Base-by-base conservation (phyloP, 2,888 invertebrate species). In the Psylliodes chrysocephalus region DNA sequence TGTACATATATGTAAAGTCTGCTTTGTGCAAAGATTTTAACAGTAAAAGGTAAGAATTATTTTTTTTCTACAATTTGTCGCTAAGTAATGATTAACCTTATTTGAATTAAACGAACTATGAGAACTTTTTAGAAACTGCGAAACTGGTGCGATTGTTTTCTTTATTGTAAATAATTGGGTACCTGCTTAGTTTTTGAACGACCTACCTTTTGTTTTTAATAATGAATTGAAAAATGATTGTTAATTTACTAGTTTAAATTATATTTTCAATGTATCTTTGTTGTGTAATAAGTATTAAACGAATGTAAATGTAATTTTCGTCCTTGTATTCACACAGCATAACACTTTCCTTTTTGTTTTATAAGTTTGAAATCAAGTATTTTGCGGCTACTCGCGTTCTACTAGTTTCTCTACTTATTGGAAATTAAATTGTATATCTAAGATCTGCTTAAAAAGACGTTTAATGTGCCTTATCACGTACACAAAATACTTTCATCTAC, bases 291-390 rank as follows among this genome's bases (percentile, higher is more conserved):
- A 12, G 18, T 40, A 22, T 35, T 22, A 25, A 52, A 55, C 15
- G n/a, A 35, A 28, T 42, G 15, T 55, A 42, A 54, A 61, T n/a
- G 35, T 38, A 51, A 60, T 52, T 63, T 12, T 63, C 63, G 63
- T 63, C 63, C 63, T 63, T 63, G 63, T 56, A 63, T 38, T 62
- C 55, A 56, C 12, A 12, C 30, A 56, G 56, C 56, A 53, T 46
- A 64, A 52, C 52, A 60, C 64, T 64, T 64, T 64, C 64, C 64
- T 56, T 64, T 64, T 64, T 64, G 46, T 56, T 55, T 55, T 54
- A 25, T 19, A 42, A 30, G 12, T 8, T 40, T n/a, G n/a, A n/a
- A n/a, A n/a, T n/a, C n/a, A n/a, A n/a, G n/a, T n/a, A n/a, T n/a
- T n/a, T 25, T 38, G 18, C 22, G n/a, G 49, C 10, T 51, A n/a